Evolutionary conservation across 2,888 invertebrate species (phyloP), one percentile per base, ranked within the genome.

Genomic region (Heliconius hortense): DNA sequence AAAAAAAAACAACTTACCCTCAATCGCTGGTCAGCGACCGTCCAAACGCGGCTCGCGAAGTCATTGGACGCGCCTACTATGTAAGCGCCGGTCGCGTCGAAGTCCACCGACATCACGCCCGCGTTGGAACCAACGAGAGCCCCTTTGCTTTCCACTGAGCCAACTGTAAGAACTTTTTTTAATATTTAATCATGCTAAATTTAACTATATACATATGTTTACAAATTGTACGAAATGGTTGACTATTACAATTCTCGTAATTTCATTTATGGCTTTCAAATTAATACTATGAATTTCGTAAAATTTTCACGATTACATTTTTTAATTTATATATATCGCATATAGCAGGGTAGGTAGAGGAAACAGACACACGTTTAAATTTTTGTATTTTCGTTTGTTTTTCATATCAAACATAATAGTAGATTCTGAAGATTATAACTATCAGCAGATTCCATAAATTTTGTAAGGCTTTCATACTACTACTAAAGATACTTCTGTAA

Each of bases 1-100:
- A 48, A 13, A 18, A 18, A 56, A n/a, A n/a, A n/a, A 56, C 24
- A 60, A 95, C 96, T 95, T 89, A 98, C 98, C 96, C 98, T 96
- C 90, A 98, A 95, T 87, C 99, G 95, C 89, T 97, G 97, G 91
- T 99, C 99, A 81, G 94, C 94, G 72, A 99, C 96, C 15, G 98
- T 98, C 99, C 99, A 99, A 77, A 99, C 97, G 77, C 99, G 95
- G 86, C 98, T 98, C 26, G 99, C 99, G 89, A 97, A 98, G 94
- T 99, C 99, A 90, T 98, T 98, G 64, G 99, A 99, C 68, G 99
- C 98, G 24, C 97, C 99, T 74, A 99, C 95, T 77, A 99, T 95
- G 85, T 96, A 95, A 18, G 96, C 95, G 73, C 98, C 98, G 76
- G 98, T 98, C 62, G 97, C 95, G 90, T 99, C 99, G 89, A 99